phyloP scores from a whole-genome alignment of 2,797 vertebrate species.

The Crenuchus spilurus region DNA sequence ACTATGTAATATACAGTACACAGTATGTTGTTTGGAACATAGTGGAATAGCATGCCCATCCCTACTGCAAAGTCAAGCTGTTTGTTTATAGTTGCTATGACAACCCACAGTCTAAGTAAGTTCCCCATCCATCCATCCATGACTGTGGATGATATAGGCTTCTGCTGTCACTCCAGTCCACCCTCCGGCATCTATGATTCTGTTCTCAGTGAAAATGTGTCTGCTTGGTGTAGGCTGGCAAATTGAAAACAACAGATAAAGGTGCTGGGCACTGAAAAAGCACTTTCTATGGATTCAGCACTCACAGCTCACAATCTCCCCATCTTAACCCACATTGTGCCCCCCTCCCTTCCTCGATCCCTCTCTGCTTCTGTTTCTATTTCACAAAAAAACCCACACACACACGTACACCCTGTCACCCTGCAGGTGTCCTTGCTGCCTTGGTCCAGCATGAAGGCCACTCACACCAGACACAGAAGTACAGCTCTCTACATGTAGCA shows the following conservation, averaged over 20 bases:
- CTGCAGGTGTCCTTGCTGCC: slow-evolving; percentile 32
- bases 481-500: slow-evolving; percentile 34
- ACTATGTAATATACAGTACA: not conserved
- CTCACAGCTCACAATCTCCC: slow-evolving; percentile 22
- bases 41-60: not conserved
- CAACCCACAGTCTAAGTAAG: not conserved
- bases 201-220: slow-evolving; percentile 11
- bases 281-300: slow-evolving; percentile 5
- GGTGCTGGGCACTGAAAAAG: slow-evolving; percentile 1
- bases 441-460: slow-evolving; percentile 43
- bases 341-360: not conserved
- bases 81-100: not conserved
- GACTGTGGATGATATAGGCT: not conserved
- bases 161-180: not conserved
- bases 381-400: not conserved
- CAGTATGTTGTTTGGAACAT: not conserved
- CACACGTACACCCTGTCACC: not conserved
- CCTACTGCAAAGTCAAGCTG: not conserved
- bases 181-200: not conserved
- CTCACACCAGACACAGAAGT: slow-evolving; percentile 28
- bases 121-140: slow-evolving; percentile 16
- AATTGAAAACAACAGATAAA: slow-evolving; percentile 24
- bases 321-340: not conserved
- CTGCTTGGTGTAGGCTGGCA: slow-evolving; percentile 9
- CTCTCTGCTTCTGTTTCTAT: not conserved